These are phyloP conservation scores for Heterochromis multidens DNA, from an alignment of 2,113 vertebrate genomes.

Conservation along the genomic window DNA sequence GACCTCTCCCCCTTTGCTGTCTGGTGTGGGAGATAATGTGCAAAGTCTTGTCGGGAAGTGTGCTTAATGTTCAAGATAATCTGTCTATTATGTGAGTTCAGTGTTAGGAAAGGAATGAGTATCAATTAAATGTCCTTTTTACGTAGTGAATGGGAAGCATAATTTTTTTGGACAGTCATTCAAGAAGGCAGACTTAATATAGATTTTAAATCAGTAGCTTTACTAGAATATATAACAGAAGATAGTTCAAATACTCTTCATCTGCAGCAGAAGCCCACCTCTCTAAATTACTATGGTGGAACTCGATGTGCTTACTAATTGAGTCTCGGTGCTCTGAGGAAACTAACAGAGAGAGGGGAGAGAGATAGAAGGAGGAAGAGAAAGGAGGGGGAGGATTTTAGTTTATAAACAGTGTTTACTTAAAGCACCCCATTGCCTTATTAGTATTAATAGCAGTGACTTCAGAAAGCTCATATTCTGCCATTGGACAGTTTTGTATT, in stretches of 20 bases:
- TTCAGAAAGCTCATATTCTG: constrained; percentile 76
- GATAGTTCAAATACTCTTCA: constrained; percentile 17
- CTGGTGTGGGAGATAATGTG: constrained; percentile 39
- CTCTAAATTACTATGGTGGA: constrained; percentile 14
- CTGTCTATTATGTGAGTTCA: constrained; percentile 41
- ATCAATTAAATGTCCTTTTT: constrained; percentile 36
- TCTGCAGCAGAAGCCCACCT: constrained; percentile 9
- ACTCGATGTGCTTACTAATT: constrained; percentile 56
- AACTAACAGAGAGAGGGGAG: constrained; percentile 17
- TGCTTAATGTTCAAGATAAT: constrained; percentile 53
- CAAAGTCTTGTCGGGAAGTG: constrained; percentile 47
- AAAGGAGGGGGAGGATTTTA: neutral
- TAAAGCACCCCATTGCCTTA: constrained; percentile 63
- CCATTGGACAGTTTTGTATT: constrained; percentile 75
- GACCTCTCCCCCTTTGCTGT: constrained; percentile 33
- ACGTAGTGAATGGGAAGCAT: constrained; percentile 11
- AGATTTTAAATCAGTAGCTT: constrained; percentile 15
- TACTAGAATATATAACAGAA: constrained; percentile 20
- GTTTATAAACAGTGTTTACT: constrained; percentile 71
- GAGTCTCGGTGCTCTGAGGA: constrained; percentile 34
- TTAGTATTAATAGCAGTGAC: constrained; percentile 79
- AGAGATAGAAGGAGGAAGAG: neutral
- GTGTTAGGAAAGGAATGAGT: neutral
- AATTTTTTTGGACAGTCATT: constrained; percentile 30
- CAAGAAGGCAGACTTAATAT: constrained; percentile 16